These are phyloP conservation scores for Colostygia pectinataria DNA, from an alignment of 2,888 invertebrate genomes.

Conservation along the genomic window DNA sequence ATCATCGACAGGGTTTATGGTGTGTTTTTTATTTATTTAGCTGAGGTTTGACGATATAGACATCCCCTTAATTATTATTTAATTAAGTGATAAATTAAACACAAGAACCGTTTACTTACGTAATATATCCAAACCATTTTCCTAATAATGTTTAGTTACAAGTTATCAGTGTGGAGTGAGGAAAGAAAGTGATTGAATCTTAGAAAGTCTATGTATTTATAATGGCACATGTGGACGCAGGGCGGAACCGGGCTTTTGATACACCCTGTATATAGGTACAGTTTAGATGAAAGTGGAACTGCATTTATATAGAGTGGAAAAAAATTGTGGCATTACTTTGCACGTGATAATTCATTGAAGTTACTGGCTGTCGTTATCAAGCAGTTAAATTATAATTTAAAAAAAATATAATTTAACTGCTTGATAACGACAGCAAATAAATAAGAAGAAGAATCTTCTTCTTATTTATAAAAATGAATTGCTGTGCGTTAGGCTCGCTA, in stretches of 20 bases:
- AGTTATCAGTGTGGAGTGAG: conserved; percentile 38
- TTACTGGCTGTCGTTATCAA: too few species aligned
- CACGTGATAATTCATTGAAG: too few species aligned
- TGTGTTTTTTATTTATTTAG: too few species aligned
- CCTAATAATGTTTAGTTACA: conserved; percentile 26
- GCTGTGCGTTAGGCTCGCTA: too few species aligned
- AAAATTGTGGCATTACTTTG: too few species aligned
- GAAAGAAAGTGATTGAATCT: conserved; percentile 56
- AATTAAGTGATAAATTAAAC: not conserved
- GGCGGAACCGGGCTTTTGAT: conserved; percentile 50
- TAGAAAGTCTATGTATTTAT: conserved; percentile 36
- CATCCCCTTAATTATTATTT: not conserved
- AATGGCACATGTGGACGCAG: conserved; percentile 29
- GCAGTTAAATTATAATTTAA: too few species aligned
- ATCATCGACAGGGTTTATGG: too few species aligned
- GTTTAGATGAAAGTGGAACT: conserved; percentile 48
- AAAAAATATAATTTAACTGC: too few species aligned
- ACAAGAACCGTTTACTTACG: conserved; percentile 46
- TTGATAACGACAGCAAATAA: too few species aligned
- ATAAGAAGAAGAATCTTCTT: too few species aligned
- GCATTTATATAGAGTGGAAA: conserved; percentile 47
- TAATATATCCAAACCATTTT: conserved; percentile 55
- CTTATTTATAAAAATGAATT: too few species aligned
- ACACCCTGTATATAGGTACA: conserved; percentile 51
- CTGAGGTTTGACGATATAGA: too few species aligned